These are phyloP conservation scores for Ischnus inquisitorius DNA, from an alignment of 2,888 invertebrate genomes.

Conservation along the genomic window DNA sequence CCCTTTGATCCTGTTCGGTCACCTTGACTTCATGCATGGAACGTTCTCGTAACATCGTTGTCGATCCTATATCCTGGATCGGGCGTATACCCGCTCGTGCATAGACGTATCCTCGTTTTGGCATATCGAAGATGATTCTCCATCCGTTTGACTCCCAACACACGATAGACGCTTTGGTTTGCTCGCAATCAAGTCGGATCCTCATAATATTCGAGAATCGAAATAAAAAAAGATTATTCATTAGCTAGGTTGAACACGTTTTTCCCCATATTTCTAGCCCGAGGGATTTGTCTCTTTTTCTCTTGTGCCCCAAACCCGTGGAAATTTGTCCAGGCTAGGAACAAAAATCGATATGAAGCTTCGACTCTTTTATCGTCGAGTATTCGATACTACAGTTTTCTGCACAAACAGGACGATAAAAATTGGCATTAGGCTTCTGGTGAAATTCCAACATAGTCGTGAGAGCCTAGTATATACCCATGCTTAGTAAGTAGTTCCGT, in stretches of 20 bases:
- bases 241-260: not conserved
- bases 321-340: too few species aligned
- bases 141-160: not conserved
- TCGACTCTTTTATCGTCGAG: not conserved
- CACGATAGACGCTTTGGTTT: not conserved
- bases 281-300: too few species aligned
- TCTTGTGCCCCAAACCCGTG: too few species aligned
- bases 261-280: not conserved
- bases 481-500: not conserved
- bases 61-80: not conserved
- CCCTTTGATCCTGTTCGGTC: constrained; percentile 67
- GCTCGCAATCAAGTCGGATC: not conserved
- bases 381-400: not conserved
- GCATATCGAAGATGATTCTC: not conserved
- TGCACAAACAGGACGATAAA: not conserved
- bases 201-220: not conserved
- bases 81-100: not conserved
- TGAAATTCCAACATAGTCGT: not conserved
- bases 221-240: not conserved
- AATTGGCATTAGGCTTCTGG: constrained; percentile 17
- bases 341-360: not conserved
- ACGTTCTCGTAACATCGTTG: constrained; percentile 13
- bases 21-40: constrained; percentile 64
- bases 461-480: not conserved
- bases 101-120: not conserved